Conservation (phyloP, 2,888 invertebrate genomes). For the Saturnia pavonia region DNA sequence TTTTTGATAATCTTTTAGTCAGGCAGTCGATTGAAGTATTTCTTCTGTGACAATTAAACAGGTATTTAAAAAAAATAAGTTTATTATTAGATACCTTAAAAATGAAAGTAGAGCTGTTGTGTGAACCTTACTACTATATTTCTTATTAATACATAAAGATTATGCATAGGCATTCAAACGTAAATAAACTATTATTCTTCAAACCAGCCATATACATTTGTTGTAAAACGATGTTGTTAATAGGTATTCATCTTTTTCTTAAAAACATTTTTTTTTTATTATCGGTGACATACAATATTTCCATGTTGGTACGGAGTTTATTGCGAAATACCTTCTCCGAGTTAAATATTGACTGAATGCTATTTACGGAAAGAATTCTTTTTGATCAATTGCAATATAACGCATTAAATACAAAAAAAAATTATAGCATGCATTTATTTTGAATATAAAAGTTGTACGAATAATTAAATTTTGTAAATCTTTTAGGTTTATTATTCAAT, state of each 20-base stretch:
- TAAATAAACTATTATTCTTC: too few species aligned
- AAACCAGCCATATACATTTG: too few species aligned
- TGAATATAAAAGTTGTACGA: not conserved
- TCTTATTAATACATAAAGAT: too few species aligned
- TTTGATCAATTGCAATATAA: not conserved
- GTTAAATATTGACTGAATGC: constrained; percentile 27
- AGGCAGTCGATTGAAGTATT: too few species aligned
- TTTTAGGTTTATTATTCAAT: not conserved
- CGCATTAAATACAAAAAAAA: not conserved
- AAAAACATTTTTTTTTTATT: constrained; percentile 2
- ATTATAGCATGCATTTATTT: not conserved
- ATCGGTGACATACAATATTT: constrained; percentile 20
- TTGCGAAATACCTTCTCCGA: constrained; percentile 24
- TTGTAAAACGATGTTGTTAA: too few species aligned
- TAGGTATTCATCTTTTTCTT: not conserved
- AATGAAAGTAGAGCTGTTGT: too few species aligned
- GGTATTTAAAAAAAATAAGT: too few species aligned
- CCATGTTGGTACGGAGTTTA: constrained; percentile 23
- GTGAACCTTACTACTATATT: too few species aligned
- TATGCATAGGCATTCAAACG: too few species aligned
- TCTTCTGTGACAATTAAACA: too few species aligned
- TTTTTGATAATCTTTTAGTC: too few species aligned
- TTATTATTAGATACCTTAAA: too few species aligned
- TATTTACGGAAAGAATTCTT: constrained; percentile 22
- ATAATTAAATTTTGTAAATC: not conserved